Evolutionary conservation across 2,888 invertebrate genomes (phyloP).

Genomic region (Agrenia bidenticulata): DNA sequence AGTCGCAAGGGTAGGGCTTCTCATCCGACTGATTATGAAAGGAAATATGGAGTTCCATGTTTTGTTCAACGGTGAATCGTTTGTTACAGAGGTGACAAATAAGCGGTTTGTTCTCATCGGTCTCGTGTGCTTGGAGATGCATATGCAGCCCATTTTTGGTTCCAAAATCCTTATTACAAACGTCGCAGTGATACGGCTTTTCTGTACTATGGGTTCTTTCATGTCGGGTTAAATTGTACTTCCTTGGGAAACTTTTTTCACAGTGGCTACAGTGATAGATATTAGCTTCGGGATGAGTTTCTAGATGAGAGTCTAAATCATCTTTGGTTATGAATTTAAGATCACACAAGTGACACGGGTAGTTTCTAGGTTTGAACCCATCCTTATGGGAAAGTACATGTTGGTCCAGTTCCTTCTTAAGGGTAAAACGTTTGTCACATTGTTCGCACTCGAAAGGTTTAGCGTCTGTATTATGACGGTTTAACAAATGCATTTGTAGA

Average conservation of each 20-base stretch:
- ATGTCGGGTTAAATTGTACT: background rate
- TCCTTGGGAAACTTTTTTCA: background rate
- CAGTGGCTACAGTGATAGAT: slow-evolving; percentile 1
- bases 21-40: slow-evolving; percentile 12
- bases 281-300: slow-evolving; percentile 9
- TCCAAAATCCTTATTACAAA: slow-evolving; percentile 7
- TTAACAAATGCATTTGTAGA: slow-evolving; percentile 14
- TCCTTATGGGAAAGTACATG: slow-evolving; percentile 5
- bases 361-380: slow-evolving; percentile 10
- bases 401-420: slow-evolving; percentile 9
- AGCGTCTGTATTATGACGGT: slow-evolving; percentile 16
- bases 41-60: slow-evolving; percentile 4
- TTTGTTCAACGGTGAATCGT: slow-evolving; percentile 9
- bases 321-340: slow-evolving; percentile 13
- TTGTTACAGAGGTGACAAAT: slow-evolving; percentile 4
- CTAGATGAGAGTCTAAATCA: slow-evolving; percentile 8
- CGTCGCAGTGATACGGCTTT: slow-evolving; percentile 10
- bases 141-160: slow-evolving; percentile 15
- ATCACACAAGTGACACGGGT: slow-evolving; percentile 4
- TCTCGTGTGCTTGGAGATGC: slow-evolving; percentile 13
- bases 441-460: slow-evolving; percentile 8
- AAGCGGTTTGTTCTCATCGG: slow-evolving; percentile 3
- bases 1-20: slow-evolving; percentile 4
- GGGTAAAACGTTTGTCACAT: slow-evolving; percentile 7
- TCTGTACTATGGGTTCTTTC: slow-evolving; percentile 1